Percentiles rank a stretch among this genome's conserved stretches.
Evolutionary conservation across 2,888 invertebrate species (phyloP).

Genomic region (Watsonalla binaria): DNA sequence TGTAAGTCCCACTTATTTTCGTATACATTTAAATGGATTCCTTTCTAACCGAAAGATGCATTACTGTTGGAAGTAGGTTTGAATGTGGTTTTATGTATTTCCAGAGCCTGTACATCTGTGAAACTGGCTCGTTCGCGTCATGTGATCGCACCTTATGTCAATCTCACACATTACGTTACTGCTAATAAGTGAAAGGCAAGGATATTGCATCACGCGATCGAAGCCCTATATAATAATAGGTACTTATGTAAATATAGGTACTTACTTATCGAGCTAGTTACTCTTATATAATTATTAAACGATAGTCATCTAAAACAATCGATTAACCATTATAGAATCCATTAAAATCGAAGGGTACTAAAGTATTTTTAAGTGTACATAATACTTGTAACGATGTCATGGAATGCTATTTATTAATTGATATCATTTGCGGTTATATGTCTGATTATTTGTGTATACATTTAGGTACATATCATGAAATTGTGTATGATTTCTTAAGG

Average conservation of each 20-base stretch:
- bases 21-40: constrained; percentile 77
- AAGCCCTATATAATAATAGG: constrained; percentile 44
- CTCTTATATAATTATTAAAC: constrained; percentile 45
- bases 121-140: constrained; percentile 28
- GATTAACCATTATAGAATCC: constrained; percentile 66
- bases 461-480: constrained; percentile 75
- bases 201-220: constrained; percentile 18
- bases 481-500: constrained; percentile 59
- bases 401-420: constrained; percentile 73
- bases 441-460: constrained; percentile 70
- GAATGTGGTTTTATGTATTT: constrained; percentile 35
- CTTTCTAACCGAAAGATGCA: constrained; percentile 67
- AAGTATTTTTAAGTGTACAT: constrained; percentile 70
- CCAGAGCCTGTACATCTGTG: constrained; percentile 36
- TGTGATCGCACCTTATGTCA: constrained; percentile 18
- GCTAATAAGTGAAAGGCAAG: constrained; percentile 7
- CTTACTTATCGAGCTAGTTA: constrained; percentile 57
- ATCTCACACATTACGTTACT: constrained; percentile 14
- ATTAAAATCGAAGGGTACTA: constrained; percentile 76
- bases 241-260: constrained; percentile 66
- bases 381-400: constrained; percentile 64
- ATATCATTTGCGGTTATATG: constrained; percentile 62
- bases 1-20: constrained; percentile 79
- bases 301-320: constrained; percentile 67
- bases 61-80: constrained; percentile 54